Conservation (phyloP, 1,140 invertebrate species). For the Oryctes rhinoceros region DNA sequence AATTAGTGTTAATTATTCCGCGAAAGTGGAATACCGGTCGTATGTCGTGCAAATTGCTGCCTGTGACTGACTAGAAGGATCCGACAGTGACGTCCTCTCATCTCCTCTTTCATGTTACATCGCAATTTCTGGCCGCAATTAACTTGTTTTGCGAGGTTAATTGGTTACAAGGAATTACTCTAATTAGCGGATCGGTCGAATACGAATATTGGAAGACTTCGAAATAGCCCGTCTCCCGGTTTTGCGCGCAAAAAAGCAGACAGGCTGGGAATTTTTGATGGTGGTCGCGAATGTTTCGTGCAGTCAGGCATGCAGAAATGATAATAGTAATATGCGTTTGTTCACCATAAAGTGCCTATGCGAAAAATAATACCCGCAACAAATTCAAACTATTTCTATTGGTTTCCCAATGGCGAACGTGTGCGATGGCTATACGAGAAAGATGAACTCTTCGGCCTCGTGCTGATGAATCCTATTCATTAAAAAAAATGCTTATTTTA, state of each 20-base stretch:
- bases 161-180: constrained; percentile 50
- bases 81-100: constrained; percentile 1
- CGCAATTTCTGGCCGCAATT: constrained; percentile 33
- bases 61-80: not conserved
- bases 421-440: too few species aligned
- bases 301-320: constrained; percentile 30
- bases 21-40: constrained; percentile 21
- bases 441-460: too few species aligned
- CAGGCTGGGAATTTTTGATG: constrained; percentile 35
- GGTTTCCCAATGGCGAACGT: not conserved
- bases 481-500: too few species aligned
- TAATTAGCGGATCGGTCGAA: constrained; percentile 48
- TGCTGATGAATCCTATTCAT: too few species aligned
- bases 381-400: constrained; percentile 21
- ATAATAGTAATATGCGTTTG: constrained; percentile 36
- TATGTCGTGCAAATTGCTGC: constrained; percentile 10
- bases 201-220: constrained; percentile 35
- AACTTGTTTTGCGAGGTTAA: constrained; percentile 43
- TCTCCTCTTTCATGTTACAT: constrained; percentile 12
- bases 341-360: not conserved
- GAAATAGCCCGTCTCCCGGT: constrained; percentile 16
- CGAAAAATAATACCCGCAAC: not conserved
- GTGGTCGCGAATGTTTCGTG: constrained; percentile 30
- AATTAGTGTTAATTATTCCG: constrained; percentile 29
- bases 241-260: constrained; percentile 20